Evolutionary conservation across 2,888 invertebrate genomes (phyloP).

Genomic region (Rhogogaster chlorosoma): DNA sequence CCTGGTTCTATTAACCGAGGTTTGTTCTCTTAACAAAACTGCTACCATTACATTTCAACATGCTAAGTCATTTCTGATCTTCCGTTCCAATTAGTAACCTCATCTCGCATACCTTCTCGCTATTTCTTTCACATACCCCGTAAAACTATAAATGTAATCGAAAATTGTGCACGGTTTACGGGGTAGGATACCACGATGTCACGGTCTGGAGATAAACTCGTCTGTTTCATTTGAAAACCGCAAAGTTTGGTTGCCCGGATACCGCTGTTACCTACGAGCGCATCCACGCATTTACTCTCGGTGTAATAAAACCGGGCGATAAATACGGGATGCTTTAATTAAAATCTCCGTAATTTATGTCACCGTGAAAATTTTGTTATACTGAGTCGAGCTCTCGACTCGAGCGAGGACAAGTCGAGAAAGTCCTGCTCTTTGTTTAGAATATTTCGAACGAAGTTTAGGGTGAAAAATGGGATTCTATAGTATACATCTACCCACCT

Average conservation of each 20-base stretch:
- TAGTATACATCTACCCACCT: neutral
- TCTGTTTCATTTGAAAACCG: constrained; percentile 9
- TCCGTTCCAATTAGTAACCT: neutral
- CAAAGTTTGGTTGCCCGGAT: neutral
- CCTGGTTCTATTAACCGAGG: neutral
- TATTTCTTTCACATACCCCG: neutral
- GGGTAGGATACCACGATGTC: neutral
- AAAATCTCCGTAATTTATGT: constrained; percentile 23
- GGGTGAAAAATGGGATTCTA: constrained; percentile 12
- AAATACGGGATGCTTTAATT: constrained; percentile 39
- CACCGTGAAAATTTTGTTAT: neutral
- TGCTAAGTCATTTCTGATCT: neutral
- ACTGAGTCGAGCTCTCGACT: neutral
- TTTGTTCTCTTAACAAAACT: neutral
- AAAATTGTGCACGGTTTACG: neutral
- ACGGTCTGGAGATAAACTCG: constrained; percentile 24
- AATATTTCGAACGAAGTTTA: constrained; percentile 12
- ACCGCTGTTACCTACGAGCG: neutral
- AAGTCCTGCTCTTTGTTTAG: constrained; percentile 12
- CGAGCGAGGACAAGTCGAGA: neutral
- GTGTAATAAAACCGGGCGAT: constrained; percentile 22
- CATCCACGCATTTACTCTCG: neutral
- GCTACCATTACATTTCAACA: neutral
- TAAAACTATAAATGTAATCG: neutral
- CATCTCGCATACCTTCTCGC: neutral